Evolutionary conservation across 2,797 vertebrate species (phyloP).

Genomic region (Arrhamphus sclerolepis): DNA sequence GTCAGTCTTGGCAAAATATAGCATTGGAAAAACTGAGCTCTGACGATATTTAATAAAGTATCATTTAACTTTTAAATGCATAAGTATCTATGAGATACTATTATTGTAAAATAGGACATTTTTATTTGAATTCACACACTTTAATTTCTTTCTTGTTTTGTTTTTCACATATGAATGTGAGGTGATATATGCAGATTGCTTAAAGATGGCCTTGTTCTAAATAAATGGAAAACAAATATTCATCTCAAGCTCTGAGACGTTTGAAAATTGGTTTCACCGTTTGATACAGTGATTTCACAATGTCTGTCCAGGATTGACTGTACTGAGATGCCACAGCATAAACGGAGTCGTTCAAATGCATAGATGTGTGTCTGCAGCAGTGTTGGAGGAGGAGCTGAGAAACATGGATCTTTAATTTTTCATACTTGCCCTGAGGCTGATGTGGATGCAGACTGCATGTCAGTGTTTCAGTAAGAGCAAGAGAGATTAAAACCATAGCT

Average conservation of each 20-base stretch:
- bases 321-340: slow-evolving; percentile 8
- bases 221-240: neutral
- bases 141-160: too few relatives aligned
- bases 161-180: too few relatives aligned
- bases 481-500: slow-evolving; percentile 29
- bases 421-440: slow-evolving; percentile 46
- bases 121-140: too few relatives aligned
- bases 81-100: too few relatives aligned
- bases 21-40: too few relatives aligned
- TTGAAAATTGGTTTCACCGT: slow-evolving; percentile 5
- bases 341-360: slow-evolving; percentile 30
- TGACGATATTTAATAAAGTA: too few relatives aligned
- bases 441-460: slow-evolving; percentile 41
- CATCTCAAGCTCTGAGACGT: slow-evolving; percentile 8
- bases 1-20: too few relatives aligned
- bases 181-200: too few relatives aligned
- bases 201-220: neutral
- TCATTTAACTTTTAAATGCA: too few relatives aligned
- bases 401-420: slow-evolving; percentile 59
- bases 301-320: neutral
- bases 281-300: neutral
- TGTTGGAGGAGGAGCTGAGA: slow-evolving; percentile 47
- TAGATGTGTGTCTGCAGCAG: slow-evolving; percentile 27
- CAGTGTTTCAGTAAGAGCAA: slow-evolving; percentile 30
- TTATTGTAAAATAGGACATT: too few relatives aligned